Evolutionary conservation across 2,797 vertebrate species (phyloP).

Genomic region (Scleropages formosus): DNA sequence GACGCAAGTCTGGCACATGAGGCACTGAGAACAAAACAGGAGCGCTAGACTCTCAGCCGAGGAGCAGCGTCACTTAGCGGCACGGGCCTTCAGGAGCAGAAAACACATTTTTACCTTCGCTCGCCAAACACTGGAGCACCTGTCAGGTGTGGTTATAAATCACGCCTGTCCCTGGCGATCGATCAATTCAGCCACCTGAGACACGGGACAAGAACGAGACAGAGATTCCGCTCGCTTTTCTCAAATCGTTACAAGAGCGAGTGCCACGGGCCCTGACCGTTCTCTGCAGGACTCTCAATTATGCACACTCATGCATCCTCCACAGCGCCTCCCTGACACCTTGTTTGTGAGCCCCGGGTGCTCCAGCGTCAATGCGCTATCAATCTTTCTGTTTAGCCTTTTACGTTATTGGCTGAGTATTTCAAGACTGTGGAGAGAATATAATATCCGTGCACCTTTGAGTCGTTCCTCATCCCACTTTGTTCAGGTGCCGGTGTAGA

Average conservation of each 20-base stretch:
- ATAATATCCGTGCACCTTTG: neutral
- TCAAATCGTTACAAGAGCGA: neutral
- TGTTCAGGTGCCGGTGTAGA: neutral
- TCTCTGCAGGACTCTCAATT: neutral
- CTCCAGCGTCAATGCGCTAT: neutral
- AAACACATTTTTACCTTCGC: conserved; percentile 20
- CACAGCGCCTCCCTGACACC: neutral
- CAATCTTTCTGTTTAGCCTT: neutral
- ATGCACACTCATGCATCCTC: neutral
- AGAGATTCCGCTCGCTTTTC: neutral
- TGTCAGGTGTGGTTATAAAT: conserved; percentile 26
- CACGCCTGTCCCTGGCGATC: conserved; percentile 14
- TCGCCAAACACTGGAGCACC: conserved; percentile 4
- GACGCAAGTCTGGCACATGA: neutral
- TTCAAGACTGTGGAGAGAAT: neutral
- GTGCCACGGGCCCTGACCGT: neutral
- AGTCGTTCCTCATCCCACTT: neutral
- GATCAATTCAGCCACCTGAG: neutral
- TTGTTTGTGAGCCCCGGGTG: conserved; percentile 1
- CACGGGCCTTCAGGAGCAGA: conserved; percentile 13
- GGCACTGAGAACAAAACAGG: neutral
- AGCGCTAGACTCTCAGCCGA: neutral
- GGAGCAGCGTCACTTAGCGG: conserved; percentile 11
- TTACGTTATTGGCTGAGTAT: neutral
- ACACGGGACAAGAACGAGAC: neutral